phyloP scores from a whole-genome alignment of 2,113 vertebrate species.

The Scatophagus argus region DNA sequence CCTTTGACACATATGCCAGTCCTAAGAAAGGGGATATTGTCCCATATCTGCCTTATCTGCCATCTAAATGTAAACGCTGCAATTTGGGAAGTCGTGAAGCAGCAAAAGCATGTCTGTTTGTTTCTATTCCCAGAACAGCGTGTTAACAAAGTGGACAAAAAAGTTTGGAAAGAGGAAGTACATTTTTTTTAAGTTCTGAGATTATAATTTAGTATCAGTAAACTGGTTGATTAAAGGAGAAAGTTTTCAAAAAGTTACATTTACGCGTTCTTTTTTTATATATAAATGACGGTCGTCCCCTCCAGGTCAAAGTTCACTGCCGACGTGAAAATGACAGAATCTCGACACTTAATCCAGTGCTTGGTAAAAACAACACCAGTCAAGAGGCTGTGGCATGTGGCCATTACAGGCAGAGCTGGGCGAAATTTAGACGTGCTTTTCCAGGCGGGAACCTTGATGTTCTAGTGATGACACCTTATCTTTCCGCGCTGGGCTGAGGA shows the following conservation, averaged over 20 bases:
- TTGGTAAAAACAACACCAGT: slow-evolving; percentile 56
- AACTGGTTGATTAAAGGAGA: background rate
- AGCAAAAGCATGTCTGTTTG: slow-evolving; percentile 10
- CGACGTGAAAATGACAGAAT: slow-evolving; percentile 12
- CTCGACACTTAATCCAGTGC: background rate
- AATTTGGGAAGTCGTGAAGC: slow-evolving; percentile 13
- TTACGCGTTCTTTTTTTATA: background rate
- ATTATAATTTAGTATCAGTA: background rate
- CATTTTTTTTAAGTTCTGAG: background rate
- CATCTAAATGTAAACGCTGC: slow-evolving; percentile 49
- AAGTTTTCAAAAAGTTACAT: background rate
- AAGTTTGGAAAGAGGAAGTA: background rate
- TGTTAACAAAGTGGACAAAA: background rate
- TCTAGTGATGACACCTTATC: slow-evolving; percentile 70
- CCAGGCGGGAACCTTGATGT: slow-evolving; percentile 57
- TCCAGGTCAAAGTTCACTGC: slow-evolving; percentile 43
- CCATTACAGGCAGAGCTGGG: slow-evolving; percentile 32
- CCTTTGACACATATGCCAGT: slow-evolving; percentile 28
- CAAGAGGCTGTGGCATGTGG: slow-evolving; percentile 46
- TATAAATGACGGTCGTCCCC: background rate
- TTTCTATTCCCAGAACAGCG: background rate
- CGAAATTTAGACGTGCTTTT: slow-evolving; percentile 21
- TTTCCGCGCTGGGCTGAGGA: slow-evolving; percentile 49
- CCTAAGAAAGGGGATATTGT: slow-evolving; percentile 49
- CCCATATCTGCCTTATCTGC: slow-evolving; percentile 32